Evolutionary conservation across 2,113 vertebrate genomes (phyloP), one percentile per base, ranked within the genome.

Genomic region (Macquaria ambigua): DNA sequence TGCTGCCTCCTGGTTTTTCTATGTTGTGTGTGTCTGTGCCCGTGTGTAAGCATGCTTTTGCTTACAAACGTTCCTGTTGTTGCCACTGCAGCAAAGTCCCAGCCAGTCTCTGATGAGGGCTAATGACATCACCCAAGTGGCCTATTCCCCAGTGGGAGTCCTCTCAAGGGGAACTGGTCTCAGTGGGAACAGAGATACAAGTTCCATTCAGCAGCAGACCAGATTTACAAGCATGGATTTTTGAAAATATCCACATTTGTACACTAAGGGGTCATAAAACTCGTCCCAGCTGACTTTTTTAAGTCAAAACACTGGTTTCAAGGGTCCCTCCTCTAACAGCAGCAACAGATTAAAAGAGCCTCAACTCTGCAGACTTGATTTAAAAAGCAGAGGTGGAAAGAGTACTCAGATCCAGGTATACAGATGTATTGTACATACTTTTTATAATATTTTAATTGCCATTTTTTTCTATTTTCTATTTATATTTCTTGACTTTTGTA

Each of bases 91-190:
- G 46, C 37, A 75, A 23, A 67, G 55, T 81, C 73, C 74, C 70
- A 77, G 79, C 15, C 76, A 31, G 25, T 75, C 37, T 50, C 78
- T 67, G 66, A 72, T 56, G 50, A 68, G 39, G 68, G 63, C n/a
- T 73, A 76, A 73, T 79, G 74, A 80, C 81, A 76, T 81, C 59
- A 46, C 64, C 80, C 81, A 37, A 7, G 84, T 66, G 82, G 71
- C 18, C 48, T 41, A 3, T 43, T 77, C 59, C 48, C 69, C 59
- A 15, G 46, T 73, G 82, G 43, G 71, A 55, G 59, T 48, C 15
- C 56, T 71, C 79, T 71, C 46, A 23, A 10, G n/a, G 58, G 67
- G 46, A 69, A 39, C 64, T 55, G 70, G 28, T 80, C 75, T 75
- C 80, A 69, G 31, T 43, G 69, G 77, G 72, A 79, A 12, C 28